Percentiles rank a stretch among this genome's conserved stretches.
These are phyloP conservation scores for Mesocricetus auratus DNA, from an alignment of 2,113 vertebrate species.

Conservation along the genomic window DNA sequence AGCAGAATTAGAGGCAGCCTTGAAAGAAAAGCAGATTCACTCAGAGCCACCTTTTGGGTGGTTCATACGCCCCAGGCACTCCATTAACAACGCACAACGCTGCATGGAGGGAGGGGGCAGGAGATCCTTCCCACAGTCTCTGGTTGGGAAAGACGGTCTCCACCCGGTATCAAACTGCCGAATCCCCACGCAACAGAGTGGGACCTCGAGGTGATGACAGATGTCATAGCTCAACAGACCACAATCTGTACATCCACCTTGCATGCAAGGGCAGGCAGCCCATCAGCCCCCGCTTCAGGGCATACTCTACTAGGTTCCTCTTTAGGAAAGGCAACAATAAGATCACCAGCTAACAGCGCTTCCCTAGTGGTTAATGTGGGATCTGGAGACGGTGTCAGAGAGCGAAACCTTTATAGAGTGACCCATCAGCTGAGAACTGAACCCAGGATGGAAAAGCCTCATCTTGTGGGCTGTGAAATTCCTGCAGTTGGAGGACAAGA, in stretches of 20 bases:
- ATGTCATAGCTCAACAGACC: neutral
- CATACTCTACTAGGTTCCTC: conserved; percentile 36
- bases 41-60: neutral
- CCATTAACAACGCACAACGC: neutral
- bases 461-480: neutral
- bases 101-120: no score
- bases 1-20: neutral
- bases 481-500: neutral
- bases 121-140: neutral
- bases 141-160: neutral
- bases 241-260: neutral
- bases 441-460: neutral
- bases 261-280: neutral
- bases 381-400: neutral
- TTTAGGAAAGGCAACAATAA: conserved; percentile 17
- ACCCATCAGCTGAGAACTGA: neutral
- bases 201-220: neutral
- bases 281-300: neutral
- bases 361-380: neutral
- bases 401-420: neutral
- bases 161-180: neutral
- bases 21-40: neutral
- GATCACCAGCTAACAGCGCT: neutral
- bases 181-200: neutral
- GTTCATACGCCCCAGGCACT: no score